phyloP scores from a whole-genome alignment of 2,888 invertebrate genomes.

The Stenchaetothrips biformis region DNA sequence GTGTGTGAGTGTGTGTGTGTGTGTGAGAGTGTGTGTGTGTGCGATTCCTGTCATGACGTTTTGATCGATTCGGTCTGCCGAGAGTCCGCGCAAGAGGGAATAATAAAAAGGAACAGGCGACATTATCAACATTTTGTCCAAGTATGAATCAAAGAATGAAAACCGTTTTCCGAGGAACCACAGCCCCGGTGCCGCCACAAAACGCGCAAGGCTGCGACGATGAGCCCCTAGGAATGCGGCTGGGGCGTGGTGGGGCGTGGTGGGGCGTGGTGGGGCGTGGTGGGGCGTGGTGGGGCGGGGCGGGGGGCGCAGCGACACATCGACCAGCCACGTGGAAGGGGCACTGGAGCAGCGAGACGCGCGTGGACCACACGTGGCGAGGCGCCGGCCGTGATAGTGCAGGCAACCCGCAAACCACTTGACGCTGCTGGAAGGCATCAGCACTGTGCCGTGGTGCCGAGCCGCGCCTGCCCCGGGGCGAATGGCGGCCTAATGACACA shows the following conservation, averaged over 20 bases:
- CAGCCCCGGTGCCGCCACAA: neutral
- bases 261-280: neutral
- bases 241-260: neutral
- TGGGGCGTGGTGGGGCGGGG: neutral
- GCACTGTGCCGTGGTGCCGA: neutral
- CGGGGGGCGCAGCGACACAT: neutral
- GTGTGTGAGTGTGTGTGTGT: neutral
- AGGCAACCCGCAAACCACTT: too few species aligned
- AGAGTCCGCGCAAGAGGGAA: neutral
- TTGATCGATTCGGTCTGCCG: neutral
- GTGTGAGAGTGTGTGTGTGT: neutral
- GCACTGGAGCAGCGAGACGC: neutral
- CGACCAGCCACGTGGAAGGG: slow-evolving; percentile 14
- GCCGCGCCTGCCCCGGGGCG: neutral
- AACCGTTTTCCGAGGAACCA: neutral
- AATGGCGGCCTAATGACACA: neutral
- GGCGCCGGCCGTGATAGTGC: too few species aligned
- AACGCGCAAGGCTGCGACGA: neutral
- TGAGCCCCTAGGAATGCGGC: slow-evolving; percentile 14
- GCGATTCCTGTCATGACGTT: neutral
- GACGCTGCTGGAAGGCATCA: neutral
- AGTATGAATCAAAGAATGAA: neutral
- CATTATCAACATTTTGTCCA: neutral
- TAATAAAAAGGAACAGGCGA: neutral
- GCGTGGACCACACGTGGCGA: too few species aligned